Percentiles rank a stretch among this genome's conserved stretches.
Evolutionary conservation across 2,888 invertebrate species (phyloP).

Genomic region (Agonopterix arenella): DNA sequence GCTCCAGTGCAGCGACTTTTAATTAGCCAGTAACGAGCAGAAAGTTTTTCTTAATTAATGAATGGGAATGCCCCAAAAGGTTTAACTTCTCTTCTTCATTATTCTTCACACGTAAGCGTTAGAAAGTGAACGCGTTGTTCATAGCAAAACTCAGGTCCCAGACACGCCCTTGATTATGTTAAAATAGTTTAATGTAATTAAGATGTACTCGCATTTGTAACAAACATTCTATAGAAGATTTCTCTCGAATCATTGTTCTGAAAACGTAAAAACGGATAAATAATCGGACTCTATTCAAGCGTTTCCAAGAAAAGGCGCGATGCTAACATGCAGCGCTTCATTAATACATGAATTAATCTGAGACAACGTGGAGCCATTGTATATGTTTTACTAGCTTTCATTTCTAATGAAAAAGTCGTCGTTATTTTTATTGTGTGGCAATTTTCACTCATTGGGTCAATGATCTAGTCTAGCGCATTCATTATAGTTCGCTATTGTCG

Average conservation of each 20-base stretch:
- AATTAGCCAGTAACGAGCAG: conserved; percentile 58
- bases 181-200: neutral
- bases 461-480: neutral
- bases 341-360: conserved; percentile 41
- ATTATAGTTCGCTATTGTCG: neutral
- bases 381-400: conserved; percentile 52
- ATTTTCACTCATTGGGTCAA: conserved; percentile 42
- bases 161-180: neutral
- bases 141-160: neutral
- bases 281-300: conserved; percentile 54
- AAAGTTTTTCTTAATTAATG: conserved; percentile 63
- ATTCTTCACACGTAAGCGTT: conserved; percentile 39
- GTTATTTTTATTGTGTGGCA: conserved; percentile 15
- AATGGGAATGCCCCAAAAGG: conserved; percentile 43
- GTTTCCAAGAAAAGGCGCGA: conserved; percentile 48
- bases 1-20: conserved; percentile 41
- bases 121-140: conserved; percentile 47
- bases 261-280: conserved; percentile 46
- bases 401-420: conserved; percentile 46
- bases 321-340: conserved; percentile 33
- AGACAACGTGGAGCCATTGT: conserved; percentile 36
- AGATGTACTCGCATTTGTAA: neutral
- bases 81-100: conserved; percentile 41
- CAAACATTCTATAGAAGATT: conserved; percentile 24
- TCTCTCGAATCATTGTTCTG: conserved; percentile 30